Percentiles rank a stretch among this genome's conserved stretches.
phyloP scores from a whole-genome alignment of 2,797 vertebrate genomes.

The Lophius americanus region DNA sequence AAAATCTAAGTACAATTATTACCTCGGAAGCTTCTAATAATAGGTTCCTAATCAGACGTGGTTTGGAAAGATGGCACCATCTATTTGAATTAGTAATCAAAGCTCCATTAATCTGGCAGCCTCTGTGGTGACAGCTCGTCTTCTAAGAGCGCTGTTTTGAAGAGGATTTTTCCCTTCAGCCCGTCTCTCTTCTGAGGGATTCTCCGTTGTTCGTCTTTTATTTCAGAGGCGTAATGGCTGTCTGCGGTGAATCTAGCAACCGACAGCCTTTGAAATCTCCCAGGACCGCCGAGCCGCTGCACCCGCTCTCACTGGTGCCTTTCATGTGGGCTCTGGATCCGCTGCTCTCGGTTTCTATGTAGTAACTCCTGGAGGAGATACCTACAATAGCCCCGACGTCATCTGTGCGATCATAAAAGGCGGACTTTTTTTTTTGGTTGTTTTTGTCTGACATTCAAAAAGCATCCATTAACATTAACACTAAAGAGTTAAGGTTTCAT shows the following conservation, averaged over 20 bases:
- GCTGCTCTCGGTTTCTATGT: constrained; percentile 39
- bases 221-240: constrained; percentile 62
- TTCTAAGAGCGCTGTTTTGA: constrained; percentile 61
- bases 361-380: constrained; percentile 22
- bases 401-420: constrained; percentile 24
- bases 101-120: constrained; percentile 57
- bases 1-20: background rate
- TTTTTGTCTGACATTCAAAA: too few relatives aligned
- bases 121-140: constrained; percentile 43
- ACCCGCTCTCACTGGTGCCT: constrained; percentile 37
- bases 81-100: constrained; percentile 60
- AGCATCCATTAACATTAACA: too few relatives aligned
- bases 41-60: constrained; percentile 35
- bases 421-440: background rate
- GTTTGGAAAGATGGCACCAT: constrained; percentile 26
- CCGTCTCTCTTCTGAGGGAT: constrained; percentile 46
- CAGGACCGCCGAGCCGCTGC: constrained; percentile 44
- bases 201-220: constrained; percentile 66
- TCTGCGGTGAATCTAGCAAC: constrained; percentile 66
- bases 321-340: constrained; percentile 59
- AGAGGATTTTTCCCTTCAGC: constrained; percentile 56
- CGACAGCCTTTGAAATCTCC: constrained; percentile 66
- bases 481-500: too few relatives aligned
- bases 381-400: constrained; percentile 18
- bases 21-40: constrained; percentile 15